Percentiles rank a stretch among this genome's conserved stretches.
Evolutionary conservation across 2,888 invertebrate species (phyloP).

Genomic region (Drosophila tripunctata): DNA sequence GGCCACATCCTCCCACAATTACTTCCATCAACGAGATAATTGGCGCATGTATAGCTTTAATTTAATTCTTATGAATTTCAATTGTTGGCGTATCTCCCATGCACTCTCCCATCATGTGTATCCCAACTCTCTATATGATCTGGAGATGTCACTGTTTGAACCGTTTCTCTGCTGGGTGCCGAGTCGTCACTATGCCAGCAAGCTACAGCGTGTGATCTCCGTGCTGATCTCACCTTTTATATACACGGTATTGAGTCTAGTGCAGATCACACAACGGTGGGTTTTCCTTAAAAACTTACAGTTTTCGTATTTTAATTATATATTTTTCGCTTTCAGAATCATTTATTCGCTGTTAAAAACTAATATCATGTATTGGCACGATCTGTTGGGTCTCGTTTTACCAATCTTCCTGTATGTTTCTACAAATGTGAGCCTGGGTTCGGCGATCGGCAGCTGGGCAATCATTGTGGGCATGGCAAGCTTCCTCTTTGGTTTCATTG

Average conservation of each 20-base stretch:
- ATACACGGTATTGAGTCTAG: constrained; percentile 53
- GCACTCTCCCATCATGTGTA: constrained; percentile 91
- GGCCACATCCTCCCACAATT: constrained; percentile 89
- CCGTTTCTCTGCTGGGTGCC: constrained; percentile 89
- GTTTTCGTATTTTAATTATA: too few relatives aligned
- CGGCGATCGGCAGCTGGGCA: constrained; percentile 84
- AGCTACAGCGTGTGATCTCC: constrained; percentile 85
- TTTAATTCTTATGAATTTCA: constrained; percentile 86
- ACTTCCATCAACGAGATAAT: constrained; percentile 89
- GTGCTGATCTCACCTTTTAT: constrained; percentile 85
- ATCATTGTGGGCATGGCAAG: constrained; percentile 85
- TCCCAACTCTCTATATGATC: constrained; percentile 90
- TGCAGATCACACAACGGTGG: constrained; percentile 58
- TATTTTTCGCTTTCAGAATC: constrained; percentile 42
- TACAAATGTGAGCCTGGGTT: constrained; percentile 56
- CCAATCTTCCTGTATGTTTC: constrained; percentile 83
- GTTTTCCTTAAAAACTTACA: neutral
- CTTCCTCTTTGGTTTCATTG: constrained; percentile 87
- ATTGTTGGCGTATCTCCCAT: constrained; percentile 90
- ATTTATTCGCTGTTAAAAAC: constrained; percentile 46
- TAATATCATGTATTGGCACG: constrained; percentile 79
- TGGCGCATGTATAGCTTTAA: constrained; percentile 92
- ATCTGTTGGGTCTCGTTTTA: constrained; percentile 83
- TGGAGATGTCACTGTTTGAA: constrained; percentile 88
- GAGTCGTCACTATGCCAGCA: constrained; percentile 84